phyloP scores from a whole-genome alignment of 2,888 invertebrate species.

The Drosophila stalkeri region DNA sequence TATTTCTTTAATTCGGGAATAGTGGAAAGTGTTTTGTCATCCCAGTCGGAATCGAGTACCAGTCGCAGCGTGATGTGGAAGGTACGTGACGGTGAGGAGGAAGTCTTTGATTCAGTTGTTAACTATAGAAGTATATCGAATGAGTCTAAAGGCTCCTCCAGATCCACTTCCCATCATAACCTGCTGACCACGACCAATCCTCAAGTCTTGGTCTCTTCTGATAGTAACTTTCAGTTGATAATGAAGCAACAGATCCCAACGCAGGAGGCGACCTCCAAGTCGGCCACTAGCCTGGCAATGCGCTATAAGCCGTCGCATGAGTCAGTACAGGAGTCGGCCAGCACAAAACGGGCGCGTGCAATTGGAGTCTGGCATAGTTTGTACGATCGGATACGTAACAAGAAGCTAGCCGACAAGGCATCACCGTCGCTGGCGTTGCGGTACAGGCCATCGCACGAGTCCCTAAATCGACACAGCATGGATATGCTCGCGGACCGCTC shows the following conservation, averaged over 20 bases:
- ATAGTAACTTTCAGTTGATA: conserved; percentile 5
- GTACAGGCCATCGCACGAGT: conserved; percentile 71
- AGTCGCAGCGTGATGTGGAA: conserved; percentile 69
- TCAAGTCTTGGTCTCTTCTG: background rate
- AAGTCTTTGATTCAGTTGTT: conserved; percentile 63
- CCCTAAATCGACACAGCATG: conserved; percentile 49
- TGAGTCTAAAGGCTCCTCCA: background rate
- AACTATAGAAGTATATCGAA: conserved; percentile 47
- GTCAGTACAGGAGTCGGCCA: conserved; percentile 23
- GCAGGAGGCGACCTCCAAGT: conserved; percentile 1
- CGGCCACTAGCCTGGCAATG: conserved; percentile 28
- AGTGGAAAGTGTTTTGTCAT: conserved; percentile 47
- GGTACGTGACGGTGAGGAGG: conserved; percentile 50
- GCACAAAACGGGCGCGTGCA: conserved; percentile 21
- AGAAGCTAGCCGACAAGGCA: conserved; percentile 5
- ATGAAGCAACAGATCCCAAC: background rate
- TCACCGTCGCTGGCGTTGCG: conserved; percentile 56
- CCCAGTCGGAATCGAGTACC: conserved; percentile 52
- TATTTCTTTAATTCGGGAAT: background rate
- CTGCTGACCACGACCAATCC: conserved; percentile 3
- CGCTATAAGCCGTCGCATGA: conserved; percentile 41
- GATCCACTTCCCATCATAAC: conserved; percentile 11
- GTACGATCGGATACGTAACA: conserved; percentile 36
- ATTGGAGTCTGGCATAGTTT: conserved; percentile 51
- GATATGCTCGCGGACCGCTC: conserved; percentile 16